Conservation (phyloP, 2,888 invertebrate genomes). For the Hypselothyrea guttata region DNA sequence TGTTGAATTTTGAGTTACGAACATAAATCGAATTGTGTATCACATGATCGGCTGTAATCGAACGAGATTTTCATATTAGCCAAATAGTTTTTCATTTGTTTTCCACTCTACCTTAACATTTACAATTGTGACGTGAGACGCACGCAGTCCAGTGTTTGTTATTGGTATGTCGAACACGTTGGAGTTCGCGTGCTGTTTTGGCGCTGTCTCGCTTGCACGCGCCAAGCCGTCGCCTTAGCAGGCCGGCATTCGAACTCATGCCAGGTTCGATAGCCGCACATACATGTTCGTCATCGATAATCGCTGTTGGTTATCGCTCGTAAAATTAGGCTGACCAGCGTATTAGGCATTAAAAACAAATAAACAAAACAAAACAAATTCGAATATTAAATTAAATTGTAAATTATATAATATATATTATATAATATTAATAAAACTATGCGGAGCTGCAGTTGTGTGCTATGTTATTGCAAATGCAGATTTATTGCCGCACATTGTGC, state of each 20-base stretch:
- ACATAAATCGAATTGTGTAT: constrained; percentile 24
- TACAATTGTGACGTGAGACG: constrained; percentile 5
- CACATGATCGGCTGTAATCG: constrained; percentile 22
- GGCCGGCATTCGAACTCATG: too few relatives aligned
- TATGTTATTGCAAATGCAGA: neutral
- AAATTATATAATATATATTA: neutral
- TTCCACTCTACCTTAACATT: too few relatives aligned
- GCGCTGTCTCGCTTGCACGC: too few relatives aligned
- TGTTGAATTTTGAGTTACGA: constrained; percentile 39
- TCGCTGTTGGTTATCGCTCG: neutral
- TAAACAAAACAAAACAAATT: constrained; percentile 2
- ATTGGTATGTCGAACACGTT: too few relatives aligned
- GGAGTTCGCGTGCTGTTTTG: too few relatives aligned
- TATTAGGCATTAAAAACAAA: too few relatives aligned
- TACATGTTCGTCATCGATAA: too few relatives aligned
- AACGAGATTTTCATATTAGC: constrained; percentile 13
- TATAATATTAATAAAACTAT: neutral
- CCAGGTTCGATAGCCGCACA: too few relatives aligned
- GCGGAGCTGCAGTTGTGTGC: neutral
- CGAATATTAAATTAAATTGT: neutral
- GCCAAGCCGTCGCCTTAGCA: too few relatives aligned
- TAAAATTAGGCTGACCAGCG: neutral
- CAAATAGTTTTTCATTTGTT: constrained; percentile 11
- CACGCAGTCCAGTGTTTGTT: constrained; percentile 1
- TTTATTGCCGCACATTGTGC: neutral